Percentiles rank a stretch among this genome's conserved stretches.
Evolutionary conservation across 2,113 vertebrate genomes (phyloP).

Genomic region (Colistium nudipinnis): DNA sequence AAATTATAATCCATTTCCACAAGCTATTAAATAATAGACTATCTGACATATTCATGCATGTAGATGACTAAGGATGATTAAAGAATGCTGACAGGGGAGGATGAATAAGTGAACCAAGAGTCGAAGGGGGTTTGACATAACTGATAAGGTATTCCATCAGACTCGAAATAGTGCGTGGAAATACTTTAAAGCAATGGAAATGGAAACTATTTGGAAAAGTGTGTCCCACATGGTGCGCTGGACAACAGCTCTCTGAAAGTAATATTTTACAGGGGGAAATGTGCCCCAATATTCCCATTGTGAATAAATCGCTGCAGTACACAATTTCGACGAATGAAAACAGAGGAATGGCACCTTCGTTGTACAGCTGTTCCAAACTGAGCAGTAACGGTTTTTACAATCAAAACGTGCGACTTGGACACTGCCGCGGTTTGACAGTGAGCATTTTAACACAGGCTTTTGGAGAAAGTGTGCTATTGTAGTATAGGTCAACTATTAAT

Average conservation of each 20-base stretch:
- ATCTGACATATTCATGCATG: constrained; percentile 29
- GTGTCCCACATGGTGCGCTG: neutral
- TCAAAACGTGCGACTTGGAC: constrained; percentile 57
- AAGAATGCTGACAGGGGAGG: constrained; percentile 31
- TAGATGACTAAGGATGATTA: constrained; percentile 50
- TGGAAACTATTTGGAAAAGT: neutral
- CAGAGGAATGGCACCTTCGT: constrained; percentile 1
- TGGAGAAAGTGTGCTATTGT: too few species aligned
- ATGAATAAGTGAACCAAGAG: constrained; percentile 36
- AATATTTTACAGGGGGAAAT: neutral
- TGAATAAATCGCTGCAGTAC: neutral
- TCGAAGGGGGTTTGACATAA: constrained; percentile 19
- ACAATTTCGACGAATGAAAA: neutral
- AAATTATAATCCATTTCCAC: constrained; percentile 38
- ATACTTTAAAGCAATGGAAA: constrained; percentile 22
- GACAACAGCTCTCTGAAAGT: neutral
- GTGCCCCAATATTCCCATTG: constrained; percentile 1
- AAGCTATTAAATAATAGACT: constrained; percentile 56
- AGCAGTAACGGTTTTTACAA: constrained; percentile 46
- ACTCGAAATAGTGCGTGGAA: constrained; percentile 7
- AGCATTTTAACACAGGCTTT: too few species aligned
- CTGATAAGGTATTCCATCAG: constrained; percentile 12
- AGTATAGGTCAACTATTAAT: too few species aligned
- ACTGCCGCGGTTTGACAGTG: constrained; percentile 35
- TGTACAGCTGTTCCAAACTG: constrained; percentile 12